Base-by-base conservation (phyloP, 2,888 invertebrate species). In the Cacoxenus indagator region DNA sequence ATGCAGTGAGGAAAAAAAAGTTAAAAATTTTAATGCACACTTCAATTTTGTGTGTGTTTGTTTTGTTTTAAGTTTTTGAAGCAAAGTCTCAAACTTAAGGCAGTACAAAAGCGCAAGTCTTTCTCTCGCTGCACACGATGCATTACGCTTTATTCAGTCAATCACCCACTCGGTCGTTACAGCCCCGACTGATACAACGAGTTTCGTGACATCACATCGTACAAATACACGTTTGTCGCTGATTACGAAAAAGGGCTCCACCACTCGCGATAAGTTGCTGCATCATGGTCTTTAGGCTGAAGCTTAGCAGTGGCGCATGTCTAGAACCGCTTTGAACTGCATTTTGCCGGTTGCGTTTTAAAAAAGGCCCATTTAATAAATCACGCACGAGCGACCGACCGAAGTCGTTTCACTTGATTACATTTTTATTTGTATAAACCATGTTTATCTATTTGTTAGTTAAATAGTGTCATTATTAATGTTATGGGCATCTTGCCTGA, bases 321-420 rank as follows among this genome's bases (percentile, higher is more conserved):
- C 66, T 67, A 68, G 54, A 74, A 72, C 76, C 72, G 73, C 76
- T 73, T 74, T 51, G 17, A 75, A 74, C 77, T 74, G 77, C 73
- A 67, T 74, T 70, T 64, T 29, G 70, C 61, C 51, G 72, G 73
- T 67, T 71, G 24, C 14, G 64, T 26, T 65, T 68, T 55, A 17
- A 19, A 6, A n/a, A 5, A n/a, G 17, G 17, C 6, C 6, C 48
- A 17, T 17, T 5, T 31, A 31, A 17, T 17, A 2, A 2, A 17
- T n/a, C n/a, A n/a, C n/a, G n/a, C n/a, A 17, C 46, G n/a, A 46
- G 46, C 2, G 31, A 31, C 31, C 31, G n/a, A n/a, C 31, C 31
- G 5, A 9, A 59, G 48, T 67, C 69, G 71, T 64, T 67, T 67
- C 70, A 66, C 67, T 71, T 74, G 45, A 68, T 64, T 65, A 43